A percentile compares a stretch with the other conserved stretches of the same genome.
phyloP scores from a whole-genome alignment of 2,888 invertebrate species.

The Chrysolina haemoptera region DNA sequence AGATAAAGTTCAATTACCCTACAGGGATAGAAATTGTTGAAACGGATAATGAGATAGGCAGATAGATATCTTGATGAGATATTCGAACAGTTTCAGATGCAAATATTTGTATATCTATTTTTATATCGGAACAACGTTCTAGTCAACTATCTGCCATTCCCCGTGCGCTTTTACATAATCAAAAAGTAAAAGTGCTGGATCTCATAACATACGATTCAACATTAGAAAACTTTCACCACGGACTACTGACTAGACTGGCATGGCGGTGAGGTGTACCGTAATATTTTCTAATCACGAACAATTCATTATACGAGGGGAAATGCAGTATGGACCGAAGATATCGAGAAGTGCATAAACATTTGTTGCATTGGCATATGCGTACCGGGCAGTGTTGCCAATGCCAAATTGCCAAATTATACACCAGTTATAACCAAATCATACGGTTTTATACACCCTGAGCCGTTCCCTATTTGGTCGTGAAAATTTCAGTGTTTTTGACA shows the following conservation, averaged over 20 bases:
- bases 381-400: no score
- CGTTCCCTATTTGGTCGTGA: no score
- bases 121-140: conserved; percentile 7
- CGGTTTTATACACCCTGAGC: no score
- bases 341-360: no score
- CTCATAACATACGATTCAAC: conserved; percentile 22
- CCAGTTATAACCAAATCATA: no score
- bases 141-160: neutral
- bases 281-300: conserved; percentile 22
- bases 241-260: conserved; percentile 3
- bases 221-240: conserved; percentile 17
- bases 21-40: neutral
- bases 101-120: neutral
- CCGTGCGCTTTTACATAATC: conserved; percentile 17
- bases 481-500: no score
- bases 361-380: no score
- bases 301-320: conserved; percentile 7
- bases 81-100: neutral
- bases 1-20: no score
- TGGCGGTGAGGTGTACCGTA: neutral
- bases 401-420: no score
- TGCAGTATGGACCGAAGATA: neutral
- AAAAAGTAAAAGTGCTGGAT: conserved; percentile 28
- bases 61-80: neutral
- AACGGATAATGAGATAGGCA: neutral